Evolutionary conservation across 2,888 invertebrate genomes (phyloP), one percentile per base, ranked within the genome.

Genomic region (Luperina nickerlii): DNA sequence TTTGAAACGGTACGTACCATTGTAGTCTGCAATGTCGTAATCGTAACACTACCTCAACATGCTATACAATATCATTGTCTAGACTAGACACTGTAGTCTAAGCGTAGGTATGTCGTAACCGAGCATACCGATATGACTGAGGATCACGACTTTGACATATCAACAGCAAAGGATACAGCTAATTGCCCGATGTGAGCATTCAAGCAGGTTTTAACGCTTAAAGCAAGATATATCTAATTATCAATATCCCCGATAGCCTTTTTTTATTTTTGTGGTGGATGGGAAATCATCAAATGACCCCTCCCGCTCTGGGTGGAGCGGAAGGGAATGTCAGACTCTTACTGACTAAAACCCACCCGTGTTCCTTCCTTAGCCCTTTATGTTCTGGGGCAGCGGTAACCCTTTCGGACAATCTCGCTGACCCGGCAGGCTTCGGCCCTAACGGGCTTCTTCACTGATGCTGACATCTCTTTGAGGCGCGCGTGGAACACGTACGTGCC

Each of bases 61-160:
- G 18, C 27, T 65, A 18, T 20, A 42, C 32, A 24, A 65, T n/a
- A 5, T 20, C 32, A 38, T 51, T 24, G 60, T 51, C 82, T 82
- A 82, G 81, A 82, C 51, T n/a, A 66, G 18, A 54, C n/a, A 38
- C 18, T 69, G 24, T 18, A 60, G 65, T 76, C 27, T 76, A 70
- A 32, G 42, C 42, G 15, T 32, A 32, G 32, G 32, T n/a, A 13
- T 76, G 82, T 76, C 24, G 81, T 66, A 70, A 81, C n/a, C 9
- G n/a, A 9, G 63, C 71, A 79, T 70, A 57, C 80, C 38, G 24
- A 20, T 54, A 71, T 71, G 70, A 62, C 78, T 60, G 77, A 15
- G 24, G 27, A 67, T 81, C 81, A 81, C 81, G 81, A 81, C 24
- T 83, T 54, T 77, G 77, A 18, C 69, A 76, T 81, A 81, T 80